These are phyloP conservation scores for Axis porcinus DNA, from an alignment of 2,113 vertebrate species.

Conservation along the genomic window DNA sequence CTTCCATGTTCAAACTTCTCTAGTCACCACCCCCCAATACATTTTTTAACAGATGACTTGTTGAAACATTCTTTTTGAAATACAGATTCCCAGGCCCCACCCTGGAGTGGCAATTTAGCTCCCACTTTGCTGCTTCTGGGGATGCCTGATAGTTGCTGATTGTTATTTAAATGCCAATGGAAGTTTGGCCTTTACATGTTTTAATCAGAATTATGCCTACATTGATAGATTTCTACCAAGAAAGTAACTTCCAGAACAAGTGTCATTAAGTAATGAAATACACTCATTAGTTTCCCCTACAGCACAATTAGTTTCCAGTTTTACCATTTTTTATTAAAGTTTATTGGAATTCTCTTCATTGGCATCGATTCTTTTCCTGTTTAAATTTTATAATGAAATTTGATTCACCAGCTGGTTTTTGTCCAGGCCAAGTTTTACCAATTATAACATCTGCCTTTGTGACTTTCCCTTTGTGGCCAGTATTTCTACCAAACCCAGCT, in stretches of 20 bases:
- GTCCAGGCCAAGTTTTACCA: not conserved
- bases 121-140: not conserved
- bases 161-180: not conserved
- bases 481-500: not conserved
- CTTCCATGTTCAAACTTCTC: not conserved
- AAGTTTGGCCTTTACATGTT: not conserved
- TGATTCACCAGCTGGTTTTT: not conserved
- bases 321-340: not conserved
- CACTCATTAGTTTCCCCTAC: not conserved
- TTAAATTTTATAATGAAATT: conserved; percentile 18
- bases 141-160: not conserved
- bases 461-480: not conserved
- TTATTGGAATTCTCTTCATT: not conserved
- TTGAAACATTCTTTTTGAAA: not conserved
- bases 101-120: not conserved
- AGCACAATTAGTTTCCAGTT: not conserved
- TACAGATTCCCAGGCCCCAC: not conserved
- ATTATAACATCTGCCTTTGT: not conserved
- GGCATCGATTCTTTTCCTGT: not conserved
- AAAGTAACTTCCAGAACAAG: not conserved
- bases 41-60: not conserved
- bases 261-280: not conserved
- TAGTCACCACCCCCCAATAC: not conserved
- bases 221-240: not conserved
- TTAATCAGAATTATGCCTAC: not conserved